These are phyloP conservation scores for Actinostola sp. DNA, from an alignment of 92 coral and sea anemone genomes.

Conservation along the genomic window DNA sequence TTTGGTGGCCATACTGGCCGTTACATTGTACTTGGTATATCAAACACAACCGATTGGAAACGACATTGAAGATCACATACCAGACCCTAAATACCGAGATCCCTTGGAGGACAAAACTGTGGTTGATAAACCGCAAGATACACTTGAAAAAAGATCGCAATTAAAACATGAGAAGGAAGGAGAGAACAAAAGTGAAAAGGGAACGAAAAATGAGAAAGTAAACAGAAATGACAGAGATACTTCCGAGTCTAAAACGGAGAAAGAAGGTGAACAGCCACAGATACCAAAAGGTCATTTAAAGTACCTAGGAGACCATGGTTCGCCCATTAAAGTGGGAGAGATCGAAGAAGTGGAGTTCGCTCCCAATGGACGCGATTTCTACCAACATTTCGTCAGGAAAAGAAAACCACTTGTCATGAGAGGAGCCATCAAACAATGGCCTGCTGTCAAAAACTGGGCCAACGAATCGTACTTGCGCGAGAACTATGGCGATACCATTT, in stretches of 20 bases:
- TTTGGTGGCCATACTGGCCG: slow-evolving; percentile 14
- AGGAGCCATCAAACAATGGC: slow-evolving; percentile 90
- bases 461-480: slow-evolving; percentile 84
- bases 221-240: too few species aligned
- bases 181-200: too few species aligned
- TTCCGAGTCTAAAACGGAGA: not conserved
- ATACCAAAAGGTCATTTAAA: slow-evolving; percentile 78
- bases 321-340: slow-evolving; percentile 63
- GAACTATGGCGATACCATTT: slow-evolving; percentile 84
- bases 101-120: too few species aligned
- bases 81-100: too few species aligned
- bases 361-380: slow-evolving; percentile 95
- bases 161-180: too few species aligned
- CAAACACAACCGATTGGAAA: too few species aligned
- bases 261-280: not conserved
- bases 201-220: too few species aligned
- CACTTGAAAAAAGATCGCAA: too few species aligned
- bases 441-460: slow-evolving; percentile 92
- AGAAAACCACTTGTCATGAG: slow-evolving; percentile 84
- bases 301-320: slow-evolving; percentile 90
- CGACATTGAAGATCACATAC: too few species aligned
- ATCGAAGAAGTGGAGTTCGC: slow-evolving; percentile 87
- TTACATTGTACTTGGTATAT: slow-evolving; percentile 2
- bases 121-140: too few species aligned
- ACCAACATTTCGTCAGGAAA: slow-evolving; percentile 81